Percentiles rank a stretch among this genome's conserved stretches.
Conservation (phyloP, 2,888 invertebrate species). For the Penaeus monodon region DNA sequence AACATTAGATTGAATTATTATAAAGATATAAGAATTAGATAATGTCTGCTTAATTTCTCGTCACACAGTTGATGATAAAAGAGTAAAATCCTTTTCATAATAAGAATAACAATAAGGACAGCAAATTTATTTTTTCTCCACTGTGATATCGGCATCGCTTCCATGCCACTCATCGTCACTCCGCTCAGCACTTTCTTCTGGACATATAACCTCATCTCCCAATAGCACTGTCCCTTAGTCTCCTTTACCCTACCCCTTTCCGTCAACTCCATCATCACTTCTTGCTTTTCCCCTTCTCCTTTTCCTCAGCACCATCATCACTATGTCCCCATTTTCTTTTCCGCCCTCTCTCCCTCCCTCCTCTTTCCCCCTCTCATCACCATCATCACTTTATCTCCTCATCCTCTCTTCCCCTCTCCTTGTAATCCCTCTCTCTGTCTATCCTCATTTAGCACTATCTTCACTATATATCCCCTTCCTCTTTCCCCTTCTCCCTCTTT, state of each 20-base stretch:
- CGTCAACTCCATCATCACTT: too few species aligned
- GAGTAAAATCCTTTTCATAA: too few species aligned
- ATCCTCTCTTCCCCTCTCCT: too few species aligned
- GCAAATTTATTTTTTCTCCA: neutral
- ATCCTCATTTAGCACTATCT: neutral
- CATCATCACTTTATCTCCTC: neutral
- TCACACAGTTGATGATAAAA: too few species aligned
- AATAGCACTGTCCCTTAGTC: neutral
- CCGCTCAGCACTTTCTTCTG: too few species aligned
- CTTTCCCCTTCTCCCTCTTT: neutral
- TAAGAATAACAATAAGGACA: too few species aligned
- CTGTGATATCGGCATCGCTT: neutral
- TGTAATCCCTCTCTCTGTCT: neutral
- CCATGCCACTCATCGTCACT: neutral
- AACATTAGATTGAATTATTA: too few species aligned
- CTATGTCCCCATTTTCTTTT: neutral
- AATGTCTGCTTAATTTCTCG: too few species aligned
- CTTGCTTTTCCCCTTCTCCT: neutral
- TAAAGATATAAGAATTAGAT: too few species aligned
- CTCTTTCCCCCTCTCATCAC: neutral
- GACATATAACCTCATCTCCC: neutral
- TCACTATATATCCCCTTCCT: neutral
- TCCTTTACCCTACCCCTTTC: neutral
- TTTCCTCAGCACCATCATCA: neutral
- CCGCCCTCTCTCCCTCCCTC: neutral